phyloP scores from a whole-genome alignment of 2,797 vertebrate genomes.

The Epinephelus awoara region DNA sequence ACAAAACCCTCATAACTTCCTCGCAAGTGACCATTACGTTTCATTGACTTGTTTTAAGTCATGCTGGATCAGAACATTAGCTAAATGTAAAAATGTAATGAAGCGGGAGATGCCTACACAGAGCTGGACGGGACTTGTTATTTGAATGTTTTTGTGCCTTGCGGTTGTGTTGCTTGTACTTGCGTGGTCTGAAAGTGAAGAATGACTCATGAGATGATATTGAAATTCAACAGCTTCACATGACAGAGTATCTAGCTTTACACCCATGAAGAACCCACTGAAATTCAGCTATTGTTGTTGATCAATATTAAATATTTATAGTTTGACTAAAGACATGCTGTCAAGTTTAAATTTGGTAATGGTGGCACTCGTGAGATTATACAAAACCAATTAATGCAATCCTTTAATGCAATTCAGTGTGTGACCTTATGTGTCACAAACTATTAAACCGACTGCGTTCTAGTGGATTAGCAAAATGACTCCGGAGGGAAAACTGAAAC shows the following conservation, averaged over 20 bases:
- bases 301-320: slow-evolving; percentile 3
- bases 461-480: not conserved
- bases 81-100: slow-evolving; percentile 71
- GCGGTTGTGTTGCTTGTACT: slow-evolving; percentile 17
- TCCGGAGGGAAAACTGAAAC: not conserved
- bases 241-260: not conserved
- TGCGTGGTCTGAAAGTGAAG: slow-evolving; percentile 41
- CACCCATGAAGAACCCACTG: not conserved
- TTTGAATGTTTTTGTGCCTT: slow-evolving; percentile 71
- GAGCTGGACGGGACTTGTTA: slow-evolving; percentile 27
- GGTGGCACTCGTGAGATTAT: not conserved
- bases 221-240: slow-evolving; percentile 28
- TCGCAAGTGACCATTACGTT: slow-evolving; percentile 47
- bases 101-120: slow-evolving; percentile 30
- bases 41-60: slow-evolving; percentile 42
- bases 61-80: slow-evolving; percentile 57
- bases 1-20: not conserved
- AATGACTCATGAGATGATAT: slow-evolving; percentile 30
- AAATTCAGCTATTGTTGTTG: not conserved
- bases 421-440: not conserved
- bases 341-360: not conserved
- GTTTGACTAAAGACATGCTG: not conserved
- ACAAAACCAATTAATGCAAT: not conserved
- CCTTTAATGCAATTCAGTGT: not conserved
- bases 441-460: slow-evolving; percentile 2